Evolutionary conservation across 2,113 vertebrate species (phyloP), one percentile per base, ranked within the genome.

Genomic region (Pelodiscus sinensis): DNA sequence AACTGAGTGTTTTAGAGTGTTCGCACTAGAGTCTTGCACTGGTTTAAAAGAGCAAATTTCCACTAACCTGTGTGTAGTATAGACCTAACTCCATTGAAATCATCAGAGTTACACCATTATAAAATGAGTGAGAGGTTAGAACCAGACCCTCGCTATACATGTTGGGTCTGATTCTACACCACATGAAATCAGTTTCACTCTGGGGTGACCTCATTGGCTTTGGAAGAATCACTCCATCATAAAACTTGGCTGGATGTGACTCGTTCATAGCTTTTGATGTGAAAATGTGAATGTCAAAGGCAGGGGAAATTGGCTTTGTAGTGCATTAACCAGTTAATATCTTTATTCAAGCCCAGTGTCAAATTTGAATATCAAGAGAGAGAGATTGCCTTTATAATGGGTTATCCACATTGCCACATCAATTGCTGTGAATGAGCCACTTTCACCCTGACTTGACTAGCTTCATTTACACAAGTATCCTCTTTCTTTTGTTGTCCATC

Each of bases 201-300:
- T 77, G 73, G 9, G 25, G 27, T n/a, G 10, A 44, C 35, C 1
- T 0, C 21, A 13, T 38, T 54, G 87, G 73, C 16, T 7, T 35
- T 75, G 73, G 22, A 78, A 9, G 2, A 10, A 4, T 77, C 19
- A 24, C 31, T 84, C 0, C 0, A 27, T 89, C 58, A 1, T 24
- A 73, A 54, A 18, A 38, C 71, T 38, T 44, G 44, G 44, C 44
- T 44, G 44, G 44, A 5, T 44, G 44, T 44, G 6, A 44, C 44
- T 44, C 44, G 5, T 44, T 44, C 44, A 44, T 44, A 44, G 44
- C 44, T 44, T 44, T 44, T 44, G 44, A 44, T 44, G 44, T 44
- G 44, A 44, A 44, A 44, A 44, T 44, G 44, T 44, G 44, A 44
- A 44, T 44, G 44, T 44, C 44, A 44, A 44, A 44, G 44, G 44